Evolutionary conservation across 2,113 vertebrate genomes (phyloP).

Genomic region (Entosphenus tridentatus): DNA sequence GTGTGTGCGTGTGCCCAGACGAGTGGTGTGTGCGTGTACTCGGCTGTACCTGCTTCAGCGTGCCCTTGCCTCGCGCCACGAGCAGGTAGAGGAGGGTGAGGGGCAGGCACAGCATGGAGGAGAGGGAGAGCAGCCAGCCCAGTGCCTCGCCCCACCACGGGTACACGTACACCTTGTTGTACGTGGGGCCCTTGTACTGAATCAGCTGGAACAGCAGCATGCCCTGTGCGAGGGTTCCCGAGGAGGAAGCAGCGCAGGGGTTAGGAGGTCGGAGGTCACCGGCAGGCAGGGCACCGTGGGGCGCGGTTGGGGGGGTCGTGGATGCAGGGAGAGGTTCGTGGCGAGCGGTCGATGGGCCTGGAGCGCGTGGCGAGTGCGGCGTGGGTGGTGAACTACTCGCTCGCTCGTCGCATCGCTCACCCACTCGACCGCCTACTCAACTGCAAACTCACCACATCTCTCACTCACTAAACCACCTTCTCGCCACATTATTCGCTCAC

Average conservation of each 20-base stretch:
- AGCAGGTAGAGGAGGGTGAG: slow-evolving; percentile 2
- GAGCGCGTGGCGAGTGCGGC: neutral
- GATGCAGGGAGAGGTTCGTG: neutral
- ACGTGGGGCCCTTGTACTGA: neutral
- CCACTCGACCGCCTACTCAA: neutral
- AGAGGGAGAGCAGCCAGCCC: slow-evolving; percentile 5
- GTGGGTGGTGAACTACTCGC: neutral
- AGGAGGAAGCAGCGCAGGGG: neutral
- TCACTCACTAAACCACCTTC: no score
- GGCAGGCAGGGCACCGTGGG: neutral
- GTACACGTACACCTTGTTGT: neutral
- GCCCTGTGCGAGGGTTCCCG: neutral
- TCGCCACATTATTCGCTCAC: no score
- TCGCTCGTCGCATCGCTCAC: neutral
- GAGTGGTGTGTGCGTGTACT: no score
- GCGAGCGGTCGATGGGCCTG: neutral
- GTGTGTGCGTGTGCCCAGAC: no score
- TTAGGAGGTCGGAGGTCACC: neutral
- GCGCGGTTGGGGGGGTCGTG: neutral
- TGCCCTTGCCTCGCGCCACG: neutral
- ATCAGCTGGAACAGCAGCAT: neutral
- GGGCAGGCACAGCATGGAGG: slow-evolving; percentile 5
- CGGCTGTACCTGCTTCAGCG: neutral
- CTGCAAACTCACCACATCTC: neutral
- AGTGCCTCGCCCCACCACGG: slow-evolving; percentile 4